These are phyloP conservation scores for Megathymus violae DNA, from an alignment of 1,140 invertebrate species.

Conservation along the genomic window DNA sequence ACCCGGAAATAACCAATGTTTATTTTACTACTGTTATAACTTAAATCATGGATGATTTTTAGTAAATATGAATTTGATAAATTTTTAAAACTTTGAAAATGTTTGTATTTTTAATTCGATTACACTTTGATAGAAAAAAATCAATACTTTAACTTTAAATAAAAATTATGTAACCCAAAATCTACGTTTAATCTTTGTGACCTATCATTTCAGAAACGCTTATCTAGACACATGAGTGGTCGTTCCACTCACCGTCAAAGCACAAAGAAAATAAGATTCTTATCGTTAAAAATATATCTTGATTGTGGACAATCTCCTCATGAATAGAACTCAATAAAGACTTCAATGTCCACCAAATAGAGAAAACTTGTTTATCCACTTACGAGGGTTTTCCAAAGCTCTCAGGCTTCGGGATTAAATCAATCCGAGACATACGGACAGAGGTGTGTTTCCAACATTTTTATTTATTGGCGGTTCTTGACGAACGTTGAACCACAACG, in stretches of 20 bases:
- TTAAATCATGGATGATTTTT: too few relatives aligned
- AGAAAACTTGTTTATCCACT: slow-evolving; percentile 31
- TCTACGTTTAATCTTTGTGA: too few relatives aligned
- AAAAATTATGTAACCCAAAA: too few relatives aligned
- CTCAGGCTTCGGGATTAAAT: slow-evolving; percentile 15
- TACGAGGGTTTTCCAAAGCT: slow-evolving; percentile 17
- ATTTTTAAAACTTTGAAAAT: too few relatives aligned
- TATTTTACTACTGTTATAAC: too few relatives aligned
- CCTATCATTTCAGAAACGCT: too few relatives aligned
- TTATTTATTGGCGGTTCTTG: slow-evolving; percentile 23
- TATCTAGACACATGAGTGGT: too few relatives aligned
- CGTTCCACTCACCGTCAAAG: neutral
- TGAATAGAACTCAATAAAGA: neutral
- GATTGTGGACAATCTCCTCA: slow-evolving; percentile 13
- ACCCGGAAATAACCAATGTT: too few relatives aligned
- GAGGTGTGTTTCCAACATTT: slow-evolving; percentile 6
- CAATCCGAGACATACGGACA: slow-evolving; percentile 24
- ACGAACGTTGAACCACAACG: slow-evolving; percentile 1
- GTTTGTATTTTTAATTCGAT: too few relatives aligned
- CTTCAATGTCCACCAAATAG: slow-evolving; percentile 19
- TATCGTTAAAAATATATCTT: slow-evolving; percentile 13
- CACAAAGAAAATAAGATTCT: neutral
- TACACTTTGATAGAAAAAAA: too few relatives aligned
- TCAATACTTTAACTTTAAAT: too few relatives aligned
- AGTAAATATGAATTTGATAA: too few relatives aligned